These are phyloP conservation scores for Drosophila macrospina DNA, from an alignment of 2,888 invertebrate genomes.

Conservation along the genomic window DNA sequence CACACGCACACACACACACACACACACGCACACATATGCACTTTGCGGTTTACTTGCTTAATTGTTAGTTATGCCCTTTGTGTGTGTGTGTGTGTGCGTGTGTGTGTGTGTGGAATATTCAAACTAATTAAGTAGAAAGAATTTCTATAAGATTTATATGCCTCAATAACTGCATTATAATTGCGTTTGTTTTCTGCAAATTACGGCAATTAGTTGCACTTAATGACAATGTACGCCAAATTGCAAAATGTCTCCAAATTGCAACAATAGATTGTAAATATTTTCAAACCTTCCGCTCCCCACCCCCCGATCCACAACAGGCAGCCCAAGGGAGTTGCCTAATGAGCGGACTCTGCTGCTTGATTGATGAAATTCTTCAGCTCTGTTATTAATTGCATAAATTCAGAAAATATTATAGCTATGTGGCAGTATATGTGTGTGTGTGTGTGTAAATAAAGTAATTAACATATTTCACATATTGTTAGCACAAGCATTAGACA, in stretches of 20 bases:
- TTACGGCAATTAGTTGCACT: conserved; percentile 78
- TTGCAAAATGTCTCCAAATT: conserved; percentile 41
- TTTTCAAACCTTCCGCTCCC: conserved; percentile 3
- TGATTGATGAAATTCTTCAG: conserved; percentile 14
- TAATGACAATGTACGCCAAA: conserved; percentile 62
- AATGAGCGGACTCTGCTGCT: conserved; percentile 22
- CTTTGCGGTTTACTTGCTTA: conserved; percentile 55
- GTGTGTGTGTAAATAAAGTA: neutral
- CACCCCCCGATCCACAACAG: neutral
- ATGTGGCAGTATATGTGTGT: neutral
- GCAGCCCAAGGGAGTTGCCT: conserved; percentile 10
- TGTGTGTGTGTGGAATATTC: conserved; percentile 56
- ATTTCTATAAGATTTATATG: conserved; percentile 71
- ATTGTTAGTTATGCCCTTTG: conserved; percentile 76
- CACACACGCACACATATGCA: conserved; percentile 19
- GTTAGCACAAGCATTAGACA: neutral
- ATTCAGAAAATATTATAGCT: neutral
- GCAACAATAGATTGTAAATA: conserved; percentile 39
- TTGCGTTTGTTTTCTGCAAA: conserved; percentile 59
- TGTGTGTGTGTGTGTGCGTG: too few relatives aligned
- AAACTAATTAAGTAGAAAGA: conserved; percentile 80
- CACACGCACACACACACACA: conserved; percentile 9
- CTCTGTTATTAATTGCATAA: conserved; percentile 33
- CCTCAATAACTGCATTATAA: conserved; percentile 60
- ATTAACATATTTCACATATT: conserved; percentile 3